Evolutionary conservation across 1,140 invertebrate genomes (phyloP).

Genomic region (Pogonognathellus flavescens): DNA sequence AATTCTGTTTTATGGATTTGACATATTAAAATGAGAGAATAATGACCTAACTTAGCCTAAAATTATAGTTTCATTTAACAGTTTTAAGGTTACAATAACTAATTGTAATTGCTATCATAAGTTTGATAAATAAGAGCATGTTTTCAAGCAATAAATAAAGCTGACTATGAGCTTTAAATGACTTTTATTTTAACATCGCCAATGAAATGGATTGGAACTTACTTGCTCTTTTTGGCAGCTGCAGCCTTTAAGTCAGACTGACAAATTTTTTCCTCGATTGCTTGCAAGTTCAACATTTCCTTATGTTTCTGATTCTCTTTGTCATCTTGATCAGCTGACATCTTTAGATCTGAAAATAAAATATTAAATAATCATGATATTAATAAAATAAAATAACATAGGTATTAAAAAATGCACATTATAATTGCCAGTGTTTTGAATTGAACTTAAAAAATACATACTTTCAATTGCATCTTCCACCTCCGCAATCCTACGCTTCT

Average conservation of each 20-base stretch:
- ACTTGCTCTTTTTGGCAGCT: neutral
- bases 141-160: no score
- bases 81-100: no score
- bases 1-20: neutral
- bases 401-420: no score
- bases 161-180: no score
- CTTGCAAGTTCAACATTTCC: neutral
- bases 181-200: no score
- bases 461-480: constrained; percentile 18
- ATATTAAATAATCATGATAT: neutral
- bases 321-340: neutral
- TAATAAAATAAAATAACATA: neutral
- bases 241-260: neutral
- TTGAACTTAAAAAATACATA: neutral
- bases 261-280: neutral
- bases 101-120: no score
- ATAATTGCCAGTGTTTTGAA: no score
- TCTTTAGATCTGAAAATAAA: neutral
- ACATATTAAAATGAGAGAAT: no score
- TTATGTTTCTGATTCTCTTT: neutral
- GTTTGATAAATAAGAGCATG: no score
- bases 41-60: no score
- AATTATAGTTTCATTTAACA: no score
- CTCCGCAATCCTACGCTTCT: constrained; percentile 9
- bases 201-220: no score